phyloP scores from a whole-genome alignment of 2,888 invertebrate genomes.

The Mimumesa dahlbomi region DNA sequence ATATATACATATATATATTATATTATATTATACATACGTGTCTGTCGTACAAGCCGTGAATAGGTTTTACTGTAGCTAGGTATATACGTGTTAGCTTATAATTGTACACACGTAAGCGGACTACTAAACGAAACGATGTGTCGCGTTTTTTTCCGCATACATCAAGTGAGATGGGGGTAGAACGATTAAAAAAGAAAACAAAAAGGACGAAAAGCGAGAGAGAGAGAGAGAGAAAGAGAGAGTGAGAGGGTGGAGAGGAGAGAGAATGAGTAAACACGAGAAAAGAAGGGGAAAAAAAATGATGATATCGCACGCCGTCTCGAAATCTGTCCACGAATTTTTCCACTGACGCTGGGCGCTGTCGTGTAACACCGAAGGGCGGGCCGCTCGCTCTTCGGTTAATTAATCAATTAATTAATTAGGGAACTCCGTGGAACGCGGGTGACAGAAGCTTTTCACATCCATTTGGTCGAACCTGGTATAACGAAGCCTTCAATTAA shows the following conservation, averaged over 20 bases:
- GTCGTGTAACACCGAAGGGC: conserved; percentile 27
- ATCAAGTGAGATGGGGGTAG: conserved; percentile 2
- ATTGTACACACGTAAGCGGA: conserved; percentile 42
- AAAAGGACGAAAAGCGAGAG: conserved; percentile 11
- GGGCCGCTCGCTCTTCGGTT: conserved; percentile 24
- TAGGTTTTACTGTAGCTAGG: conserved; percentile 69
- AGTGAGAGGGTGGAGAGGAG: no score
- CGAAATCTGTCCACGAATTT: conserved; percentile 76
- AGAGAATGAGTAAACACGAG: no score
- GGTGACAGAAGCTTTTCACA: conserved; percentile 4
- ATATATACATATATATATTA: conserved; percentile 54
- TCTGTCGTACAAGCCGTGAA: conserved; percentile 77
- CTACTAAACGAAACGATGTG: conserved; percentile 22
- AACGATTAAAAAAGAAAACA: not conserved
- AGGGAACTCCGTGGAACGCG: conserved; percentile 42
- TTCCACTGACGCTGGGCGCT: conserved; percentile 71
- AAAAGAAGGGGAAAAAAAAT: conserved; percentile 23
- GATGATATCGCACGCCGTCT: conserved; percentile 65
- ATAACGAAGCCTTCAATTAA: not conserved
- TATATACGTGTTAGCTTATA: conserved; percentile 67
- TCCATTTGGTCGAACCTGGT: not conserved
- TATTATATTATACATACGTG: conserved; percentile 71
- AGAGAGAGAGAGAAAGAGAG: conserved; percentile 4
- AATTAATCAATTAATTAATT: conserved; percentile 38
- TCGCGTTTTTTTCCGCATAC: conserved; percentile 28